Evolutionary conservation across 2,888 invertebrate species (phyloP), one percentile per base, ranked within the genome.

Genomic region (Eupeodes luniger): DNA sequence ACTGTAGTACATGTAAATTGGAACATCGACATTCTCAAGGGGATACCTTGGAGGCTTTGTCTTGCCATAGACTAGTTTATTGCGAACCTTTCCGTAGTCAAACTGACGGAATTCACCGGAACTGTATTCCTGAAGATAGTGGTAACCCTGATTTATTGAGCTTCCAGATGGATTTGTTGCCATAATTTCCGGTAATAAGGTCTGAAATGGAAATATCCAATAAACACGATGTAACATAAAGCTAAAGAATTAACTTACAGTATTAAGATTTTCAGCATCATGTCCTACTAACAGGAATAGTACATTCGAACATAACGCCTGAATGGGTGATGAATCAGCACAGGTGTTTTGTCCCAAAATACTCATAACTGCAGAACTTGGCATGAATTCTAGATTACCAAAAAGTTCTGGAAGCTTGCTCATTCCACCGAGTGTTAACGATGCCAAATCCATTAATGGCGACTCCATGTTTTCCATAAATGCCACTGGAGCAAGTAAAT

Each of bases 401-500:
- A 93, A 89, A 76, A 92, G 89, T 74, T 92, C 92, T 5, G 93
- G 92, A 14, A 93, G 85, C 76, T 92, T 92, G 66, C 93, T 93
- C 5, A 92, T 90, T 0, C 92, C 92, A 11, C 93, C 93, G 86
- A 92, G 76, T 4, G 93, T 89, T 4, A 96, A 96, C 0, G 97
- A 96, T 9, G 98, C 91, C 64, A 96, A 94, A 85, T 94, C 94
- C 53, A 93, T 92, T 77, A 97, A 75, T 0, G 97, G 91, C 19
- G 92, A 92, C 47, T 91, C 92, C 0, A 92, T 91, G 67, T 92
- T 91, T 75, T 91, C 92, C 53, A 93, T 92, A 77, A 91, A 93
- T 19, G 92, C 93, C 12, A 93, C 92, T 0, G 93, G 93, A 0
- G 93, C 93, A 81, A 93, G 53, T 14, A 93, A 86, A 1, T 92